Conservation (phyloP, 2,888 invertebrate genomes). For the Ennomos quercinarius region DNA sequence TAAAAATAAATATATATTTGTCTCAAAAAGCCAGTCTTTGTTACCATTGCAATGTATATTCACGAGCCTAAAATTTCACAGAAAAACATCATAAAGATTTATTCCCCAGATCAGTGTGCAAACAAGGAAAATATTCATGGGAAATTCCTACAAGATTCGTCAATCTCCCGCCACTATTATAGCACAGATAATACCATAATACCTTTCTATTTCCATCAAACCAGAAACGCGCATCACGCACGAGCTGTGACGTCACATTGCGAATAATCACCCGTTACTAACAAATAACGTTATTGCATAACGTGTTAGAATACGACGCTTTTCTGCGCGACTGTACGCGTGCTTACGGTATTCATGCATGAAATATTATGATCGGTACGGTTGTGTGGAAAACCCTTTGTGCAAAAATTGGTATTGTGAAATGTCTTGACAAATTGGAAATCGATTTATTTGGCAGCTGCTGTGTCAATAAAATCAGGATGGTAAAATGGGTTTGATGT, state of each 20-base stretch:
- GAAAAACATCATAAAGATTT: constrained; percentile 22
- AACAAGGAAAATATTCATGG: constrained; percentile 31
- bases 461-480: constrained; percentile 20
- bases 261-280: constrained; percentile 40
- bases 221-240: constrained; percentile 31
- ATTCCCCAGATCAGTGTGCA: constrained; percentile 17
- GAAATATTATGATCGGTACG: constrained; percentile 49
- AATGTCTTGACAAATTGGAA: constrained; percentile 41
- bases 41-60: neutral
- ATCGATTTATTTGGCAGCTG: constrained; percentile 38
- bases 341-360: constrained; percentile 44
- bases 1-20: no score
- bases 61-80: neutral
- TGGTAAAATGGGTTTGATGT: neutral
- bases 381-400: constrained; percentile 41
- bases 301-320: constrained; percentile 29
- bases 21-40: no score
- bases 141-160: constrained; percentile 25
- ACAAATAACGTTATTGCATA: constrained; percentile 32
- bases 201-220: constrained; percentile 31
- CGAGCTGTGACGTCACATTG: constrained; percentile 37
- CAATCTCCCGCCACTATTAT: constrained; percentile 26
- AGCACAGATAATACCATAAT: constrained; percentile 19
- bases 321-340: constrained; percentile 42
- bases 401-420: constrained; percentile 37